A percentile compares a stretch with the other conserved stretches of the same genome.
Conservation (phyloP, 2,113 vertebrate species). For the Piaya cayana region DNA sequence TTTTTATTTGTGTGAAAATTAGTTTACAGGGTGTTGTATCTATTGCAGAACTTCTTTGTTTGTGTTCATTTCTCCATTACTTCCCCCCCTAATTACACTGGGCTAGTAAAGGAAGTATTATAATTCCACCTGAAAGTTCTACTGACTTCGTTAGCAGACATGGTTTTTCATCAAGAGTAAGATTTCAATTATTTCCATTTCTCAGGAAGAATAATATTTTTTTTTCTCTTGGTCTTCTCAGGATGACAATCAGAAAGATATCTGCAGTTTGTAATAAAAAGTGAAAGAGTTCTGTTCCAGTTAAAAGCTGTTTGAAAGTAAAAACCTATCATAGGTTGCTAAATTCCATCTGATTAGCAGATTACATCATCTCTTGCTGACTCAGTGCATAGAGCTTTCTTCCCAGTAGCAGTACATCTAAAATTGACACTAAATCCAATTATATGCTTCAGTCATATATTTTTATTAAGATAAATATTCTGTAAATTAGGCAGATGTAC, state of each 20-base stretch:
- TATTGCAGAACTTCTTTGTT: neutral
- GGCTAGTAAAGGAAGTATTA: neutral
- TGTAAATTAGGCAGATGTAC: neutral
- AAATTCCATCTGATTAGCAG: neutral
- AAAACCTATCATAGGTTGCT: neutral
- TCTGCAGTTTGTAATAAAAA: neutral
- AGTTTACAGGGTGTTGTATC: neutral
- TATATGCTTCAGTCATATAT: neutral
- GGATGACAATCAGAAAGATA: neutral
- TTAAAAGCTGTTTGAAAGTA: neutral
- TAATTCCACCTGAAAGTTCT: neutral
- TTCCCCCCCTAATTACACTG: neutral
- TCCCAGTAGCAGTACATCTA: neutral
- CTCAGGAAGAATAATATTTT: neutral
- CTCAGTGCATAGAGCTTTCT: neutral
- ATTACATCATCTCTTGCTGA: neutral
- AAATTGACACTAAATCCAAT: neutral
- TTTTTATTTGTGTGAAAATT: neutral
- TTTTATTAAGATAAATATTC: neutral
- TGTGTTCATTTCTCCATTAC: neutral
- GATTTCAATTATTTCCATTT: neutral
- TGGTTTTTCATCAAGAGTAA: neutral
- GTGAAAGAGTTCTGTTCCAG: neutral
- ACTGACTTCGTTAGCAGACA: neutral
- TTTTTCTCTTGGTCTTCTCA: neutral